These are phyloP conservation scores for Peromyscus californicus DNA, from an alignment of 2,113 vertebrate genomes.

Conservation along the genomic window DNA sequence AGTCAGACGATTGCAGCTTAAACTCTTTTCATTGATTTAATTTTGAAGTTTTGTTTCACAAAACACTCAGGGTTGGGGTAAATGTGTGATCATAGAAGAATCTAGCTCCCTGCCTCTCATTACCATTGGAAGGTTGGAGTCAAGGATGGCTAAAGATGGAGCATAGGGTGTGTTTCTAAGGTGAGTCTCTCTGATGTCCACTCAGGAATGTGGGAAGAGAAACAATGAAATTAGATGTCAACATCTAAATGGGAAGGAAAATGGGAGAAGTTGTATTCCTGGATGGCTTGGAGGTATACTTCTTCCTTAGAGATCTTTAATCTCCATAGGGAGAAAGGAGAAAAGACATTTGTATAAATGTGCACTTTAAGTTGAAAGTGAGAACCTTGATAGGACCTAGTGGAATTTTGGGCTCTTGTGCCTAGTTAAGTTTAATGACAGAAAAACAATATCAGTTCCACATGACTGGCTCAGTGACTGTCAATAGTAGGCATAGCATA, in stretches of 20 bases:
- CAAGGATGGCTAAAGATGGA: background rate
- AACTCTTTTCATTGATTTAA: background rate
- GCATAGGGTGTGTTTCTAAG: background rate
- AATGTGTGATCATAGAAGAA: background rate
- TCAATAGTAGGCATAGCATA: background rate
- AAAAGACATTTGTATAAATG: background rate
- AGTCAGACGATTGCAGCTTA: background rate
- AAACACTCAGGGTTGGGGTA: background rate
- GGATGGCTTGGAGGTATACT: background rate
- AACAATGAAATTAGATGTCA: background rate
- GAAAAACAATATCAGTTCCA: background rate
- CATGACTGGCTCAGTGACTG: background rate
- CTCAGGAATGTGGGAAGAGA: background rate
- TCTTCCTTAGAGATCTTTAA: background rate
- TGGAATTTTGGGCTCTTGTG: background rate
- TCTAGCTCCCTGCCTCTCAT: background rate
- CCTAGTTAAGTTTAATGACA: slow-evolving; percentile 36
- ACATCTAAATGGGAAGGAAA: background rate
- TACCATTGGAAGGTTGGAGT: fast-evolving
- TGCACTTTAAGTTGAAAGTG: background rate
- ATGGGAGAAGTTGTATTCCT: fast-evolving
- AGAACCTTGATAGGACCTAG: background rate
- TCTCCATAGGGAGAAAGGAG: background rate
- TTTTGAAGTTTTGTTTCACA: slow-evolving; percentile 38
- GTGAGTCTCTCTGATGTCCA: background rate